These are phyloP conservation scores for Oryctes rhinoceros DNA, from an alignment of 1,140 invertebrate genomes.

Conservation along the genomic window DNA sequence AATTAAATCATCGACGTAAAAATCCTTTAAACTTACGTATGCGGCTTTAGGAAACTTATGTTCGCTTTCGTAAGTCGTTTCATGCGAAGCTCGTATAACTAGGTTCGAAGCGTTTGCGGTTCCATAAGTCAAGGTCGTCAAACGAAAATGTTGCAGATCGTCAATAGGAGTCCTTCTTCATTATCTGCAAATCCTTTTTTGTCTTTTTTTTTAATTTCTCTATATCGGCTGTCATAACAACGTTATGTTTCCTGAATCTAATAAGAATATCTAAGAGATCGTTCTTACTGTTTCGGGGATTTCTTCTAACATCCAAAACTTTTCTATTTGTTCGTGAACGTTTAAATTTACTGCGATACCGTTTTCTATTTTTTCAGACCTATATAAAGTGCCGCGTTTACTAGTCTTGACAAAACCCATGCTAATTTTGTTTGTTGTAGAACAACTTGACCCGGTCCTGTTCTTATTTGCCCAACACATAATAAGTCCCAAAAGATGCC, in stretches of 20 bases:
- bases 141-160: neutral
- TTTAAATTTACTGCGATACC: neutral
- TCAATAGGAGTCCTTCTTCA: no score
- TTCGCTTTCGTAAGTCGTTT: neutral
- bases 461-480: conserved; percentile 48
- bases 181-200: no score
- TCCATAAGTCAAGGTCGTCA: neutral
- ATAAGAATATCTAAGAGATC: neutral
- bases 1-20: conserved; percentile 61
- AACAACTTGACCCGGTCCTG: conserved; percentile 44
- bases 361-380: no score
- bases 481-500: conserved; percentile 55
- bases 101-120: neutral
- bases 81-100: no score
- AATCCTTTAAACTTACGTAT: conserved; percentile 51
- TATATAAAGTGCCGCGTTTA: neutral
- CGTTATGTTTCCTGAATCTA: neutral
- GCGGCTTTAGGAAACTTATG: neutral
- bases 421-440: conserved; percentile 54
- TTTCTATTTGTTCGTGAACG: neutral
- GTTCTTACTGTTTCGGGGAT: neutral
- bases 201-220: neutral
- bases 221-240: neutral
- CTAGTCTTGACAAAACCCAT: conserved; percentile 46
- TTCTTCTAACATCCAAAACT: neutral